Percentiles rank a stretch among this genome's conserved stretches.
These are phyloP conservation scores for Pristionchus fissidentatus DNA, from an alignment of 2,888 invertebrate species.

Conservation along the genomic window DNA sequence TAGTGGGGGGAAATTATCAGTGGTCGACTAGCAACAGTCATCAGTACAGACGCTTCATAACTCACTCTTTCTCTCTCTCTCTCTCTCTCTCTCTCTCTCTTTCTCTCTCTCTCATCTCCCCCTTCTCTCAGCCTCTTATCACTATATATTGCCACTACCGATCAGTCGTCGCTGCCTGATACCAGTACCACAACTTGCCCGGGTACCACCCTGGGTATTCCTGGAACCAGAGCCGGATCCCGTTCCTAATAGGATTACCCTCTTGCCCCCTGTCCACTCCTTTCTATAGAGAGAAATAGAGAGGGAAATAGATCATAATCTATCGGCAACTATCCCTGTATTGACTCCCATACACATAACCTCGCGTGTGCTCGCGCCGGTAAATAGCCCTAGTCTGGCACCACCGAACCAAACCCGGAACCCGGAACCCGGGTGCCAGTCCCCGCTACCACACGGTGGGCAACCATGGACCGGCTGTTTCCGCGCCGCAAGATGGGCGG, in stretches of 20 bases:
- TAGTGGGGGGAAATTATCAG: too few species aligned
- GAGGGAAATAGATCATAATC: conserved; percentile 15
- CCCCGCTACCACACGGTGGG: neutral
- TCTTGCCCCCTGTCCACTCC: neutral
- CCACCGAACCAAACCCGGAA: neutral
- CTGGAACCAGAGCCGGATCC: neutral
- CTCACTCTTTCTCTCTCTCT: conserved; percentile 12
- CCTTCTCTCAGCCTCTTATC: conserved; percentile 1
- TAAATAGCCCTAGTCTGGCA: neutral
- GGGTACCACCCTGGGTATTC: neutral
- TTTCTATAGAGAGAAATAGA: neutral
- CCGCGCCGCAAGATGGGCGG: too few species aligned
- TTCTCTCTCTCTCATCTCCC: conserved; percentile 1
- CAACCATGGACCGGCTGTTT: too few species aligned
- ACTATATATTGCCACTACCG: conserved; percentile 38
- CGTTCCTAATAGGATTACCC: conserved; percentile 42
- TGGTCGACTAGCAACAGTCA: too few species aligned
- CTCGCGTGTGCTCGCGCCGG: neutral
- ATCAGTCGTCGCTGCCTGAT: conserved; percentile 1
- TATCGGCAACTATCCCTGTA: neutral
- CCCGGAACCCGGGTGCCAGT: neutral
- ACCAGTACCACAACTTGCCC: neutral
- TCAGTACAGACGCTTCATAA: neutral
- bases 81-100: neutral
- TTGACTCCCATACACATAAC: neutral